Percentiles rank a stretch among this genome's conserved stretches.
Conservation (phyloP, 2,888 invertebrate species). For the Oligia fasciuncula region DNA sequence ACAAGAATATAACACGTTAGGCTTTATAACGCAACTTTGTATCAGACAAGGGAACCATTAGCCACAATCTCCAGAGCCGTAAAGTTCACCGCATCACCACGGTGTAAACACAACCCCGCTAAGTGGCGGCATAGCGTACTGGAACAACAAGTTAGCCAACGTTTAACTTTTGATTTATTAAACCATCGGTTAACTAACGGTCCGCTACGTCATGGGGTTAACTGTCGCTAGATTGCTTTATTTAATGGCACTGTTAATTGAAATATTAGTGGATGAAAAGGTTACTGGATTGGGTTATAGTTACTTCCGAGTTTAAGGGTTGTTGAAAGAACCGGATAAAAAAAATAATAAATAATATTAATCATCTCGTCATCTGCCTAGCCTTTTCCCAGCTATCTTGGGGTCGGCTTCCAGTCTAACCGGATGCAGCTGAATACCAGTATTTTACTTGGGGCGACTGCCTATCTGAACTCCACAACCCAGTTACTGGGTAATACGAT, state of each 20-base stretch:
- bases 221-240: conserved; percentile 25
- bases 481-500: too few relatives aligned
- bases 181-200: conserved; percentile 72
- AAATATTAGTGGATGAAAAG: conserved; percentile 15
- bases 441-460: too few relatives aligned
- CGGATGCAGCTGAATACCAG: too few relatives aligned
- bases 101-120: conserved; percentile 71
- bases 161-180: conserved; percentile 87
- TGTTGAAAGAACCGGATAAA: too few relatives aligned
- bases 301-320: neutral
- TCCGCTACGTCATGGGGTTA: conserved; percentile 54
- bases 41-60: neutral
- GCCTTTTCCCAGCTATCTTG: too few relatives aligned
- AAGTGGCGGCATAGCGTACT: conserved; percentile 78
- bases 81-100: conserved; percentile 49
- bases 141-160: conserved; percentile 77
- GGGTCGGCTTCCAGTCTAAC: too few relatives aligned
- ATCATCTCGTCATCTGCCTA: too few relatives aligned
- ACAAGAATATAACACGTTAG: neutral
- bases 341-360: too few relatives aligned
- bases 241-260: conserved; percentile 31
- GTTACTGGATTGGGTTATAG: neutral
- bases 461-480: too few relatives aligned
- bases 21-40: neutral
- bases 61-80: neutral